phyloP scores from a whole-genome alignment of 2,888 invertebrate genomes.

The Hartigia nigra region DNA sequence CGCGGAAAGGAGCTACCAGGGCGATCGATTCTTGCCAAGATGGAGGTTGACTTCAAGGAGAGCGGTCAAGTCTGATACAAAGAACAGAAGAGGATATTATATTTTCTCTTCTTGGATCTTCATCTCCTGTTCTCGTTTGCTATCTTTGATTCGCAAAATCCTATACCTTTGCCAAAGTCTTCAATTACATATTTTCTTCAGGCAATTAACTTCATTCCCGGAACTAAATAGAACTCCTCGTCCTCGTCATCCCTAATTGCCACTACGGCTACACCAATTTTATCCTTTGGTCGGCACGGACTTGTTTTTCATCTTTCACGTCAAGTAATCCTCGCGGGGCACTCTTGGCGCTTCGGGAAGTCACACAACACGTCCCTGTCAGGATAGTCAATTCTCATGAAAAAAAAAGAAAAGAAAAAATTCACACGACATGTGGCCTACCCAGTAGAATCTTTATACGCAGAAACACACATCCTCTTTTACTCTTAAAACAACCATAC shows the following conservation, averaged over 20 bases:
- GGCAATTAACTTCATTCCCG: neutral
- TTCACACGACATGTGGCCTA: neutral
- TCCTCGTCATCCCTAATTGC: neutral
- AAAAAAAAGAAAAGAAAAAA: too few relatives aligned
- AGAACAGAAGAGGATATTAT: neutral
- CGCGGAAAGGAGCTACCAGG: neutral
- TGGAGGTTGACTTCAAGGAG: neutral
- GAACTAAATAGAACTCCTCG: neutral
- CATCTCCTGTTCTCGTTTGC: neutral
- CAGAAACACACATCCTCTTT: neutral
- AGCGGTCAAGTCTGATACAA: neutral
- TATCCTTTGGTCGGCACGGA: neutral
- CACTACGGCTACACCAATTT: neutral
- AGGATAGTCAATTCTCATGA: neutral
- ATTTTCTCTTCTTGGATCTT: neutral
- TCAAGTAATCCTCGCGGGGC: neutral
- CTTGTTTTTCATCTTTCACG: neutral
- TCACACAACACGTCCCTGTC: neutral
- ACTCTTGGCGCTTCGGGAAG: neutral
- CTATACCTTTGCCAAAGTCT: neutral
- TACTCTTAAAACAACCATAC: neutral
- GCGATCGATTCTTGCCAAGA: slow-evolving; percentile 3
- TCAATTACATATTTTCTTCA: neutral
- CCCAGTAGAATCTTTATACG: neutral
- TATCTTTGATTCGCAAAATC: neutral